Percentiles rank a stretch among this genome's conserved stretches.
These are phyloP conservation scores for Noturus placidus DNA, from an alignment of 2,113 vertebrate species.

Conservation along the genomic window DNA sequence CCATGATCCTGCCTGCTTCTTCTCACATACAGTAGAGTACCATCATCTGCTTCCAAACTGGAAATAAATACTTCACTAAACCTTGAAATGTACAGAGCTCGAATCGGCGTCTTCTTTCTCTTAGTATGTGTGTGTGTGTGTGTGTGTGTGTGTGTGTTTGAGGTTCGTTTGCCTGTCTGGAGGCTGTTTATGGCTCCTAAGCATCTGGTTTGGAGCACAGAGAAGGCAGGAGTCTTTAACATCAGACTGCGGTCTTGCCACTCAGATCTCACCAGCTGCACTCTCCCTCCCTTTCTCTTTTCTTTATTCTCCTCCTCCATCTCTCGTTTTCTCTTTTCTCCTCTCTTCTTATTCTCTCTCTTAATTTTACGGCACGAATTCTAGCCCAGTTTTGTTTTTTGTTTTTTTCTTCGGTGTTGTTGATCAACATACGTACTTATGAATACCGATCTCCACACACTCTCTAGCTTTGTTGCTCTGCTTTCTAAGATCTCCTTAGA, in stretches of 20 bases:
- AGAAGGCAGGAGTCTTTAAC: slow-evolving; percentile 66
- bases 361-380: background rate
- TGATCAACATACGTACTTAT: background rate
- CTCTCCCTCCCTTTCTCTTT: slow-evolving; percentile 63
- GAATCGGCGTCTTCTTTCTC: background rate
- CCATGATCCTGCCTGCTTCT: slow-evolving; percentile 81
- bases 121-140: background rate
- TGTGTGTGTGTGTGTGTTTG: slow-evolving; percentile 5
- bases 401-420: background rate
- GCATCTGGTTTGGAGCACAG: slow-evolving; percentile 78
- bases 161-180: slow-evolving; percentile 32
- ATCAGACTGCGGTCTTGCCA: slow-evolving; percentile 66
- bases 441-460: slow-evolving; percentile 13
- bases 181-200: slow-evolving; percentile 58
- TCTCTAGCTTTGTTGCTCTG: slow-evolving; percentile 28
- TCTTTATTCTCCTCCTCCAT: slow-evolving; percentile 48
- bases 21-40: slow-evolving; percentile 35
- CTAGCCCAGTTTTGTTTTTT: too few relatives aligned
- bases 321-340: slow-evolving; percentile 22
- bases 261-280: slow-evolving; percentile 72
- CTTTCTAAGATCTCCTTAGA: slow-evolving; percentile 44
- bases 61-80: background rate
- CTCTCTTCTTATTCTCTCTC: slow-evolving; percentile 36
- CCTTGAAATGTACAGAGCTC: slow-evolving; percentile 12
- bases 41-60: background rate